These are phyloP conservation scores for Seriola aureovittata DNA, from an alignment of 2,113 vertebrate species.

Conservation along the genomic window DNA sequence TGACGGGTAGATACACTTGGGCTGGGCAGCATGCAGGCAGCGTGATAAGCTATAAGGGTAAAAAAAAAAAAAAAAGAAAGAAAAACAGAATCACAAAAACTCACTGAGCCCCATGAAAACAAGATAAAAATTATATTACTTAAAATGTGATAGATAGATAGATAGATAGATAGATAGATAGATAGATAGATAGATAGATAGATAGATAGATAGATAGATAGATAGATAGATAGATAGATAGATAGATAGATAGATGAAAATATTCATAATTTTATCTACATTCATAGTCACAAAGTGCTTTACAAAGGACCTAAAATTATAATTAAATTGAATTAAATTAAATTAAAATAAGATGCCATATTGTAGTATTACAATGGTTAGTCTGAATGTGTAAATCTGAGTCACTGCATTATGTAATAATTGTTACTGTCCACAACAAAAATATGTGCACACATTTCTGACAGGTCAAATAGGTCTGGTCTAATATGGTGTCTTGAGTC, in stretches of 20 bases:
- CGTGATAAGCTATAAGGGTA: slow-evolving; percentile 31
- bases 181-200: too few species aligned
- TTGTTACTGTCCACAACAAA: too few species aligned
- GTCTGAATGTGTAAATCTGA: too few species aligned
- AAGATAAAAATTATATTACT: not conserved
- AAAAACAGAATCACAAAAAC: not conserved
- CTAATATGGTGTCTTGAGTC: not conserved
- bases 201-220: not conserved
- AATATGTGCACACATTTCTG: not conserved
- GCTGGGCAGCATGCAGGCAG: slow-evolving; percentile 56
- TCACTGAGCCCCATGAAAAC: not conserved
- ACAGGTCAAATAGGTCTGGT: not conserved
- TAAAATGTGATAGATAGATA: not conserved
- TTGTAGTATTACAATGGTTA: too few species aligned
- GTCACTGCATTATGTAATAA: too few species aligned
- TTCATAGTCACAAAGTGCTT: too few species aligned
- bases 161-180: not conserved
- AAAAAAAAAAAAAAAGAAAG: slow-evolving; percentile 4
- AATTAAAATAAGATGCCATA: too few species aligned
- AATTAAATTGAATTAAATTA: too few species aligned
- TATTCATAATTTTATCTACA: too few species aligned
- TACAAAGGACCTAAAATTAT: too few species aligned
- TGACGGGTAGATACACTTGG: slow-evolving; percentile 76
- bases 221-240: slow-evolving; percentile 1
- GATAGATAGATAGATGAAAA: too few species aligned